Percentiles rank a stretch among this genome's conserved stretches.
Evolutionary conservation across 2,797 vertebrate genomes (phyloP).

Genomic region (Clarias pachynema): DNA sequence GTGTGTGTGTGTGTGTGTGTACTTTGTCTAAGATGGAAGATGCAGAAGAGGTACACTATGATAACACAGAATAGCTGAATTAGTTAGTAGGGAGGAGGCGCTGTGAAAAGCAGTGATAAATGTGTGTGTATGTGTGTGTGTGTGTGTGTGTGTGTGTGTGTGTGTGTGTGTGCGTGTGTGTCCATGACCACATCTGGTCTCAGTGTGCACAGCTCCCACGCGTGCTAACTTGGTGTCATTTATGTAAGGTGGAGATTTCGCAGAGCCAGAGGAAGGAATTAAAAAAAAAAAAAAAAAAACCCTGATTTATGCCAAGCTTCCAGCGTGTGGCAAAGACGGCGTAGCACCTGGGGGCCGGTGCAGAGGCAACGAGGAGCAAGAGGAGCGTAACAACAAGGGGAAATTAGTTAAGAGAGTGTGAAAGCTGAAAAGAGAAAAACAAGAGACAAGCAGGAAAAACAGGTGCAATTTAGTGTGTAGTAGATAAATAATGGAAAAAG

Average conservation of each 20-base stretch:
- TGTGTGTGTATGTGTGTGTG: not conserved
- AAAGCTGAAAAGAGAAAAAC: not conserved
- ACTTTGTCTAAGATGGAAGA: constrained; percentile 27
- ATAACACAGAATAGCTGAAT: constrained; percentile 56
- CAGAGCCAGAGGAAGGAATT: constrained; percentile 62
- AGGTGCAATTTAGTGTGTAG: constrained; percentile 65
- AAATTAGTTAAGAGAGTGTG: not conserved
- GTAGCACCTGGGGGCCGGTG: constrained; percentile 72
- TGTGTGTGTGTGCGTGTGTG: not conserved
- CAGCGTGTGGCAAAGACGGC: constrained; percentile 66
- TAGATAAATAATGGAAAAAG: not conserved
- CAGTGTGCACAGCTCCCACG: constrained; percentile 65
- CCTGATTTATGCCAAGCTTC: constrained; percentile 79
- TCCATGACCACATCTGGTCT: constrained; percentile 63
- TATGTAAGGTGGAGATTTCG: constrained; percentile 63
- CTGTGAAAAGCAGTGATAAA: constrained; percentile 14
- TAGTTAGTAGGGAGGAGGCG: constrained; percentile 60
- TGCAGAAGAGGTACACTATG: constrained; percentile 41
- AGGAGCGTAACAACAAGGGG: not conserved
- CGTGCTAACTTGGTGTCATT: constrained; percentile 52
- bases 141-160: not conserved
- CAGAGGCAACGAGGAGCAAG: constrained; percentile 11
- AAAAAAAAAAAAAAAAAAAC: constrained; percentile 45
- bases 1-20: not conserved
- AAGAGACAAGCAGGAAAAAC: constrained; percentile 52